phyloP scores from a whole-genome alignment of 2,113 vertebrate species.

The Phodopus roborovskii region DNA sequence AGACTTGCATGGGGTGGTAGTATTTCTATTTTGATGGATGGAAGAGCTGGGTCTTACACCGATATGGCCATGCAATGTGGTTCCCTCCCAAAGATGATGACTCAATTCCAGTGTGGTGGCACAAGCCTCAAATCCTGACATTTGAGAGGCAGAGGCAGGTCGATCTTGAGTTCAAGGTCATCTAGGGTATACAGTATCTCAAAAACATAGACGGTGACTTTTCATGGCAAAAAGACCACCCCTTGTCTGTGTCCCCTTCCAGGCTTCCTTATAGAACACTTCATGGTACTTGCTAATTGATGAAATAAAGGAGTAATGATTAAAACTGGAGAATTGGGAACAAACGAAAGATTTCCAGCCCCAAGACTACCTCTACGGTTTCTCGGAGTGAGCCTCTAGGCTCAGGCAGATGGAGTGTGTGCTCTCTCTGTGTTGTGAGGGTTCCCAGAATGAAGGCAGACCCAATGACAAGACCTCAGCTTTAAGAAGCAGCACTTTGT shows the following conservation, averaged over 20 bases:
- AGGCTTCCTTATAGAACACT: neutral
- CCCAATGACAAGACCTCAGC: neutral
- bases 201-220: neutral
- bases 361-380: neutral
- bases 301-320: neutral
- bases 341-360: neutral
- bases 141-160: neutral
- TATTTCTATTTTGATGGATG: neutral
- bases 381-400: neutral
- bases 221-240: neutral
- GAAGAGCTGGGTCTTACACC: neutral
- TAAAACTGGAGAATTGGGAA: constrained; percentile 24
- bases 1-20: neutral
- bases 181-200: neutral
- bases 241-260: neutral
- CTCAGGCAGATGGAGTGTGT: neutral
- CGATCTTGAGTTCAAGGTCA: neutral
- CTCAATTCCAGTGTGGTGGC: neutral
- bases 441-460: neutral
- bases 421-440: neutral
- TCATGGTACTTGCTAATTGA: neutral
- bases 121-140: neutral
- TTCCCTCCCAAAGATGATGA: neutral
- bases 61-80: neutral
- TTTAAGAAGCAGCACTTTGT: constrained; percentile 21